phyloP scores from a whole-genome alignment of 2,113 vertebrate species.

The Hyperopisus bebe region DNA sequence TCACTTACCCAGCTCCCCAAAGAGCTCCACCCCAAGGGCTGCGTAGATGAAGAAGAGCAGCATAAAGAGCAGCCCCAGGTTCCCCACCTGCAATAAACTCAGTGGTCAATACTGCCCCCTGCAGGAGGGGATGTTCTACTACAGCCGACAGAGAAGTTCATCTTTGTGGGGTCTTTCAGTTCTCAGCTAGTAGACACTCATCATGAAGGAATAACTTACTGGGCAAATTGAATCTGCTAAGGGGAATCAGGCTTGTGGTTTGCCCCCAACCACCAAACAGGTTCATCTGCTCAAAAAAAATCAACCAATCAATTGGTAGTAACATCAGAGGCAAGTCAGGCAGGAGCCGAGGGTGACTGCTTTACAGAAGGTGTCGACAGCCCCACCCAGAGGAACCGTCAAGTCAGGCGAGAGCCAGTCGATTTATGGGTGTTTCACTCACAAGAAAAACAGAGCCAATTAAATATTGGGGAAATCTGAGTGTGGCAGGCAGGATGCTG shows the following conservation, averaged over 20 bases:
- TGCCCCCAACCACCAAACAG: neutral
- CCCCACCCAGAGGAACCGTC: neutral
- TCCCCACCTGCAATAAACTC: conserved; percentile 78
- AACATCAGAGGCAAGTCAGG: neutral
- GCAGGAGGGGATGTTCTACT: neutral
- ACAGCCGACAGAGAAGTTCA: neutral
- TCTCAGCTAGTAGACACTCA: neutral
- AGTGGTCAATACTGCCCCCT: neutral
- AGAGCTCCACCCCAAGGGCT: conserved; percentile 94
- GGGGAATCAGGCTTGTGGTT: conserved; percentile 14
- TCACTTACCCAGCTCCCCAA: conserved; percentile 89
- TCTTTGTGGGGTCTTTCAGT: neutral
- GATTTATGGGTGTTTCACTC: neutral
- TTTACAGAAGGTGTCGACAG: neutral
- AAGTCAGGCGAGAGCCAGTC: neutral
- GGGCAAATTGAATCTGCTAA: neutral
- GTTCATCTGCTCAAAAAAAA: conserved; percentile 2
- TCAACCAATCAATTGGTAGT: neutral
- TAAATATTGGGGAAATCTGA: no score
- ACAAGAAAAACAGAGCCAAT: neutral
- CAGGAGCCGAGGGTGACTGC: neutral
- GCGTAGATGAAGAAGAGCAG: conserved; percentile 98
- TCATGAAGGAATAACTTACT: neutral
- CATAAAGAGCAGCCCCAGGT: conserved; percentile 97
- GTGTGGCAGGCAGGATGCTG: neutral